Evolutionary conservation across 2,113 vertebrate species (phyloP).

Genomic region (Lipophrys pholis): DNA sequence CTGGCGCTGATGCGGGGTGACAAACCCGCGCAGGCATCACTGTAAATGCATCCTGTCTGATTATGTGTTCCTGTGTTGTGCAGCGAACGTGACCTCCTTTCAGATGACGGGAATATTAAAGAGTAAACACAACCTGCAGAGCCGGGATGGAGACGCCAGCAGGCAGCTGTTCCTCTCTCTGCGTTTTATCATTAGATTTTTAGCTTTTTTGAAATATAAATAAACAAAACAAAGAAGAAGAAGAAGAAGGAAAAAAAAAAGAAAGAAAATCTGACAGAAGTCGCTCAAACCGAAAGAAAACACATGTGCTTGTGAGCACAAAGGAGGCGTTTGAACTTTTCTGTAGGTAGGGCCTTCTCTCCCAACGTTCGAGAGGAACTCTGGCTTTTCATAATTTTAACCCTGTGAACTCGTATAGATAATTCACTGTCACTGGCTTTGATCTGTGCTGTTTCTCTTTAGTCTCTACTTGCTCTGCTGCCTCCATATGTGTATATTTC

Average conservation of each 20-base stretch:
- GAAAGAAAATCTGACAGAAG: conserved; percentile 66
- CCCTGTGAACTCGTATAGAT: conserved; percentile 53
- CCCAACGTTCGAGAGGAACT: conserved; percentile 55
- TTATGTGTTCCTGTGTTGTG: conserved; percentile 49
- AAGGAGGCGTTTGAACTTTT: conserved; percentile 69
- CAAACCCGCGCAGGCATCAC: conserved; percentile 50
- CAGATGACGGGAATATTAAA: conserved; percentile 73
- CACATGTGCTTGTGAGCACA: conserved; percentile 30
- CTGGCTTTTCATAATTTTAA: conserved; percentile 57
- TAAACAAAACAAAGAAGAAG: conserved; percentile 46
- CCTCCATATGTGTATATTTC: conserved; percentile 15
- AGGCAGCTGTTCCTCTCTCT: conserved; percentile 66
- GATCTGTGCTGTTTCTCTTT: conserved; percentile 38
- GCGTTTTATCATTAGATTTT: conserved; percentile 51
- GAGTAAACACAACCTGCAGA: conserved; percentile 61
- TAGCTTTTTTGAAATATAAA: conserved; percentile 58
- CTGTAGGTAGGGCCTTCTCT: conserved; percentile 43
- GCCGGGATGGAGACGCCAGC: conserved; percentile 67
- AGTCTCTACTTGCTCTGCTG: conserved; percentile 37
- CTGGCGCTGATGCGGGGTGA: conserved; percentile 48
- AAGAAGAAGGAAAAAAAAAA: too few relatives aligned
- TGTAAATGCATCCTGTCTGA: conserved; percentile 65
- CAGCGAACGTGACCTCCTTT: conserved; percentile 68
- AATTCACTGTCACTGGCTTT: conserved; percentile 56
- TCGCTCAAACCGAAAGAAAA: conserved; percentile 54